A percentile compares a stretch with the other conserved stretches of the same genome.
These are phyloP conservation scores for Gila robusta DNA, from an alignment of 2,797 vertebrate genomes.

Conservation along the genomic window DNA sequence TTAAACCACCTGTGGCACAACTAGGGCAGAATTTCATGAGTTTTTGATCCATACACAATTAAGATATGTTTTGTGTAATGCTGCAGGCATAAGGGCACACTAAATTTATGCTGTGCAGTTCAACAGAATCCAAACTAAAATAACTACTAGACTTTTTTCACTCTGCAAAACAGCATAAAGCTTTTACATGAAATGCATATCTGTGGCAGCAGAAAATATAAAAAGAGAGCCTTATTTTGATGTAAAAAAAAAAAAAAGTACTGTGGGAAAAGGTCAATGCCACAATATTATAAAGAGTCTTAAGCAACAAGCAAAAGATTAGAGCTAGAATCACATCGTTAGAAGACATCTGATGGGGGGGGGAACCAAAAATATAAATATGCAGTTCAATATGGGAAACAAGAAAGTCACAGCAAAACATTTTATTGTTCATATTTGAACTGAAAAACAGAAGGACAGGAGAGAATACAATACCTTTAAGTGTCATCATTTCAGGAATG, in stretches of 20 bases:
- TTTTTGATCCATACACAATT: neutral
- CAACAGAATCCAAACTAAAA: neutral
- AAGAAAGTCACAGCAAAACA: constrained; percentile 57
- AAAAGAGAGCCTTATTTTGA: neutral
- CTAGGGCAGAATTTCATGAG: neutral
- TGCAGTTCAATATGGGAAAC: constrained; percentile 46
- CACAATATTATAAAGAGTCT: neutral
- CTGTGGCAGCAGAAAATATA: neutral
- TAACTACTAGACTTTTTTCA: neutral
- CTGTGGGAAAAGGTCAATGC: neutral
- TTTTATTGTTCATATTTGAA: constrained; percentile 64
- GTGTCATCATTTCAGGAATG: constrained; percentile 76
- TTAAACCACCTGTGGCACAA: neutral
- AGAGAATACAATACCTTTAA: constrained; percentile 67
- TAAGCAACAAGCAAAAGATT: constrained; percentile 1
- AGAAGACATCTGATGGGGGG: neutral
- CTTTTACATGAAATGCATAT: neutral
- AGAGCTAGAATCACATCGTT: neutral
- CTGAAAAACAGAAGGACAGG: constrained; percentile 63
- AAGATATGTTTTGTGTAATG: neutral
- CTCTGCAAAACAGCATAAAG: neutral
- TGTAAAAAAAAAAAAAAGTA: neutral
- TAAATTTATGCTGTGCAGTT: neutral
- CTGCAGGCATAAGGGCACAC: too few relatives aligned
- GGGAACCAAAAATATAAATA: neutral